Evolutionary conservation across 2,797 vertebrate genomes (phyloP), one percentile per base, ranked within the genome.

Genomic region (Rhynchonycteris naso): DNA sequence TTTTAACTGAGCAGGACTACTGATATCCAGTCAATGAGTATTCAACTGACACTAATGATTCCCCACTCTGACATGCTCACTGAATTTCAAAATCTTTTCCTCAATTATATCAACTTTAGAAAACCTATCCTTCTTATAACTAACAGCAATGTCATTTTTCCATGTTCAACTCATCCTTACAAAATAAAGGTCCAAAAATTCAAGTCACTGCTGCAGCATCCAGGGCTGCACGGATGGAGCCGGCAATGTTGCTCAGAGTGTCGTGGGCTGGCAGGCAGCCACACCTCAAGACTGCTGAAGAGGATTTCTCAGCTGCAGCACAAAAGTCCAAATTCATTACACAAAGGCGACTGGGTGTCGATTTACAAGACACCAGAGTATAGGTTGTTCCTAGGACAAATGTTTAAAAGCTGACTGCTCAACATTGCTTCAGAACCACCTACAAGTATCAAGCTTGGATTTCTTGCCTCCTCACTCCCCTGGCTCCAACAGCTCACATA

Each of bases 371-470:
- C 35, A 75, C 38, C 72, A 86, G 50, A 95, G 50, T 26, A 80
- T 76, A 95, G 66, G 58, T 4, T 86, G 63, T 88, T 93, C 81
- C 75, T 61, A 88, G 72, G 56, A 97, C 61, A 81, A 95, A 94
- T 81, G 65, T 88, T 89, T 66, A 93, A 71, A 96, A 86, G 78
- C 43, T 85, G 50, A 95, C 61, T 50, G 16, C 35, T 94, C 47
- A 14, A 61, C 33, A 54, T 1, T 93, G n/a, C 50, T 83, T 87
- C 54, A 75, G 85, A 96, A 82, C 11, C 58, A 33, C 63, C 52
- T 86, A 68, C 0, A 1, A 38, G 61, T 47, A 91, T 43, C 33
- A 26, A 24, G 72, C 84, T 61, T 88, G 74, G 33, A 88, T 72
- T 72, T 71, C 79, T 84, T 75, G 56, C 13, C 33, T 50, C 54